Percentiles rank a stretch among this genome's conserved stretches.
phyloP scores from a whole-genome alignment of 1,140 invertebrate genomes.

The Drosophila jambulina region DNA sequence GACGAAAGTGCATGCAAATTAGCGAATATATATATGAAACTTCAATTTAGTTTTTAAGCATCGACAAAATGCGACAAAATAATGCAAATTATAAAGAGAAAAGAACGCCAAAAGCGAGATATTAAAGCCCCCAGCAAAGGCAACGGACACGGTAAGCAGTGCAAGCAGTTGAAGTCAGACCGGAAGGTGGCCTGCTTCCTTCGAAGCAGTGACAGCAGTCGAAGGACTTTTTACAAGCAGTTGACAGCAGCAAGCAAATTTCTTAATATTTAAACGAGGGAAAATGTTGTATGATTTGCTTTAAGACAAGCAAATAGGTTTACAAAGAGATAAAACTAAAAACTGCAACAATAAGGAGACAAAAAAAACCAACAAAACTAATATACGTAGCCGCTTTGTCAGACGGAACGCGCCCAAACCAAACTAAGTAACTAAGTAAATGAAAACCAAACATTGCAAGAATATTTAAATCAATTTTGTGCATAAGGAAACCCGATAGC shows the following conservation, averaged over 20 bases:
- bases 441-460: slow-evolving; percentile 25
- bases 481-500: slow-evolving; percentile 38
- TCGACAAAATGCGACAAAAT: slow-evolving; percentile 24
- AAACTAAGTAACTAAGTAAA: slow-evolving; percentile 41
- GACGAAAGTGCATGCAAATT: slow-evolving; percentile 43
- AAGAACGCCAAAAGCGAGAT: slow-evolving; percentile 27
- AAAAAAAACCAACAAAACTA: slow-evolving; percentile 7
- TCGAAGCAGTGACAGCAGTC: slow-evolving; percentile 14
- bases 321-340: slow-evolving; percentile 4
- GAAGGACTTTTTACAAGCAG: slow-evolving; percentile 38
- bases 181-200: neutral
- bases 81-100: slow-evolving; percentile 13
- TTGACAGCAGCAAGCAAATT: slow-evolving; percentile 10
- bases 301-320: slow-evolving; percentile 12
- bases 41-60: slow-evolving; percentile 41
- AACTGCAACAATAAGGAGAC: slow-evolving; percentile 8
- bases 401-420: slow-evolving; percentile 74
- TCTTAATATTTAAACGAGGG: slow-evolving; percentile 13
- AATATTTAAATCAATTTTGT: slow-evolving; percentile 53
- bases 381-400: slow-evolving; percentile 75
- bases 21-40: slow-evolving; percentile 38
- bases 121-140: slow-evolving; percentile 12
- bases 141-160: slow-evolving; percentile 46
- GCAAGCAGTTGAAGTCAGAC: neutral
- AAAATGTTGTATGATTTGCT: slow-evolving; percentile 27